phyloP scores from a whole-genome alignment of 2,797 vertebrate genomes.

The Semotilus atromaculatus region DNA sequence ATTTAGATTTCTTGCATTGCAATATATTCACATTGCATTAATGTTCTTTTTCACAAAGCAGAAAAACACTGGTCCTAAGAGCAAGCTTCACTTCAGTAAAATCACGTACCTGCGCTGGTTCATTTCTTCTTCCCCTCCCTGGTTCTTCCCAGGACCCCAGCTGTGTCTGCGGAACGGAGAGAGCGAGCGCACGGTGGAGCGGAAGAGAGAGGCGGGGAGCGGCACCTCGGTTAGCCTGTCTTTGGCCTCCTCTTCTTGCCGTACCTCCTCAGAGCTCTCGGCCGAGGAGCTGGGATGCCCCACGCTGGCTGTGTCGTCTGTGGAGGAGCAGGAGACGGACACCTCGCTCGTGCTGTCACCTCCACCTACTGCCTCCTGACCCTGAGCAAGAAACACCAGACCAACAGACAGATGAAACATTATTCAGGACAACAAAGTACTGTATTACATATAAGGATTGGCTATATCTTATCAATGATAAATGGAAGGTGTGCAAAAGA shows the following conservation, averaged over 20 bases:
- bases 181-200: slow-evolving; percentile 81
- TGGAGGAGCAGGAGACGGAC: slow-evolving; percentile 85
- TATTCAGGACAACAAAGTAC: background rate
- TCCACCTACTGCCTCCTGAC: slow-evolving; percentile 69
- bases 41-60: background rate
- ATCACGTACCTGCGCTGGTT: slow-evolving; percentile 89
- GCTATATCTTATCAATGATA: background rate
- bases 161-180: slow-evolving; percentile 95
- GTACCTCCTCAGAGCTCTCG: slow-evolving; percentile 81
- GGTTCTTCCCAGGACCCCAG: slow-evolving; percentile 94
- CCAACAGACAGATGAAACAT: background rate
- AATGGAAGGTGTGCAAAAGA: background rate
- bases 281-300: slow-evolving; percentile 75
- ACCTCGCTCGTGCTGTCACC: slow-evolving; percentile 79
- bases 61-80: background rate
- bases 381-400: slow-evolving; percentile 56
- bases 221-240: slow-evolving; percentile 89
- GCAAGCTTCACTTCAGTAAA: background rate
- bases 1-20: background rate
- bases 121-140: slow-evolving; percentile 85
- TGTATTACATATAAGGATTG: background rate
- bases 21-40: background rate
- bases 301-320: slow-evolving; percentile 81
- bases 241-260: slow-evolving; percentile 88
- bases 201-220: slow-evolving; percentile 73